Evolutionary conservation across 2,113 vertebrate genomes (phyloP).

Genomic region (Centrocercus urophasianus): DNA sequence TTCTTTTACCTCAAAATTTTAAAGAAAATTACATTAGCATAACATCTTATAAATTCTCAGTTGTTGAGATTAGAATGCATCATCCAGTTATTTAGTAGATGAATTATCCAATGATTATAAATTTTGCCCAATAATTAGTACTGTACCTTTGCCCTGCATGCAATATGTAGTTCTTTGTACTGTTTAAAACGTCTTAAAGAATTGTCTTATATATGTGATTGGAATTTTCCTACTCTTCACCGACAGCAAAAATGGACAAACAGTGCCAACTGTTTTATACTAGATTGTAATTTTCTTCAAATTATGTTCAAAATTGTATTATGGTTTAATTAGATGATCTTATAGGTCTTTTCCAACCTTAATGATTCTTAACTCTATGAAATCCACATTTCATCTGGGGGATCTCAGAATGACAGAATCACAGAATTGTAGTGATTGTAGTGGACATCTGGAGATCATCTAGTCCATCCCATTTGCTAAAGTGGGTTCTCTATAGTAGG

Average conservation of each 20-base stretch:
- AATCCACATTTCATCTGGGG: not conserved
- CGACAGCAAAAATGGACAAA: not conserved
- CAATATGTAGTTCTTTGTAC: not conserved
- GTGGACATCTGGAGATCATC: too few relatives aligned
- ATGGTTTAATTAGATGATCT: not conserved
- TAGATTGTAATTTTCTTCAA: not conserved
- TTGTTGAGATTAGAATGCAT: not conserved
- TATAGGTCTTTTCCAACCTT: not conserved
- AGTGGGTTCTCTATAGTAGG: too few relatives aligned
- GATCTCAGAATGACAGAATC: too few relatives aligned
- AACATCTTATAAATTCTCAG: not conserved
- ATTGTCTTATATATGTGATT: not conserved
- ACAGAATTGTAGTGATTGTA: too few relatives aligned
- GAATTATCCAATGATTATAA: not conserved
- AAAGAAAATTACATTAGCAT: not conserved
- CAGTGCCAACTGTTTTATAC: not conserved
- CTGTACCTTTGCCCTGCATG: not conserved
- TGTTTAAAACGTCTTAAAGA: not conserved
- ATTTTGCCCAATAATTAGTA: not conserved
- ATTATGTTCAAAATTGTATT: not conserved
- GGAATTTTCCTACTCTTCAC: not conserved
- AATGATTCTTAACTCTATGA: not conserved
- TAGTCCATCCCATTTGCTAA: too few relatives aligned
- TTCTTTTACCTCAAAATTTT: not conserved
- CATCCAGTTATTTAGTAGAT: not conserved